Evolutionary conservation across 2,113 vertebrate species (phyloP), one percentile per base, ranked within the genome.

Genomic region (Suncus etruscus): DNA sequence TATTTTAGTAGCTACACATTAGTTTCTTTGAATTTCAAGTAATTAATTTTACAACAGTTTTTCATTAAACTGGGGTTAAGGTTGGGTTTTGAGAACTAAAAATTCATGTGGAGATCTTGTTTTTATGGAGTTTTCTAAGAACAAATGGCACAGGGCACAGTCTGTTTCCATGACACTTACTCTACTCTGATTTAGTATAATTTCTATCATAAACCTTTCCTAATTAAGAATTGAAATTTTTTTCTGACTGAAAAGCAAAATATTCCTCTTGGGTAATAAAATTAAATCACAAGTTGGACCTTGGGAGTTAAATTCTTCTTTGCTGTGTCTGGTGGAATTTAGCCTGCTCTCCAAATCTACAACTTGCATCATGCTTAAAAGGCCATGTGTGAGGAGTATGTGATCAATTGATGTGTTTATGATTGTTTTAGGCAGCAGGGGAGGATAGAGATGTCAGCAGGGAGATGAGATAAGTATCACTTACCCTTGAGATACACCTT

Each of bases 401-500:
- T 31, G 25, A 58, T 88, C 11, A 78, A 29, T 69, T 75, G 77
- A 63, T 81, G 51, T 50, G 5, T 29, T 16, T 39, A 0, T 0
- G 1, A 10, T 24, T 51, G 18, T 83, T 86, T 89, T 69, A 75
- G 86, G 48, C 45, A 66, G 58, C n/a, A 65, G 32, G 73, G 24
- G 48, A 90, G 25, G 54, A 47, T 47, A 65, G 18, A 88, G 77
- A 47, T 70, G 29, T 90, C 74, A 32, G 14, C 58, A 70, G 73
- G 32, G 78, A 80, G 79, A 92, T 84, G 91, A 94, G 70, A 75
- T 91, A 91, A 95, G 66, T 87, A 63, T 87, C 85, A 91, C 83
- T 93, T 94, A 84, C 74, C 84, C 81, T 94, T 92, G 74, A 92
- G 86, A 15, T 32, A 54, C 65, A 84, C 70, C 73, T 91, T 78